Conservation (phyloP, 1,140 invertebrate genomes). For the Drosophila insularis region DNA sequence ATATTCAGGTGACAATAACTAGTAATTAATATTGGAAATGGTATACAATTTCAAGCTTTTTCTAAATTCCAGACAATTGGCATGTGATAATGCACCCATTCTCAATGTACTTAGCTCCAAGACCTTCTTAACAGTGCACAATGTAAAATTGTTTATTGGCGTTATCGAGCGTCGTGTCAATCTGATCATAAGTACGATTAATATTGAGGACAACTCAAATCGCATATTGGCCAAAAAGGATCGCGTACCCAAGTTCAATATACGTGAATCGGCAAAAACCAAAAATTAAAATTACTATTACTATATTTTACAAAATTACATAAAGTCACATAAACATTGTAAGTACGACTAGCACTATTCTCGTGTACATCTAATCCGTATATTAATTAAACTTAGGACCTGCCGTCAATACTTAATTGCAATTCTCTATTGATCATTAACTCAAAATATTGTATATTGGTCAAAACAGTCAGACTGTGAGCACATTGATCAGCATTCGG, state of each 20-base stretch:
- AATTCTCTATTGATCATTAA: slow-evolving; percentile 42
- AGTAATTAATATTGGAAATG: neutral
- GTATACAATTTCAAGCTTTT: neutral
- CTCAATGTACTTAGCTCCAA: slow-evolving; percentile 87
- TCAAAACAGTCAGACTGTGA: slow-evolving; percentile 53
- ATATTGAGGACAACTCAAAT: slow-evolving; percentile 83
- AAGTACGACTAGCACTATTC: neutral
- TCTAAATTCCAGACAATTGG: slow-evolving; percentile 76
- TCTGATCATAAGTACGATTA: slow-evolving; percentile 84
- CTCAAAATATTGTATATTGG: slow-evolving; percentile 63
- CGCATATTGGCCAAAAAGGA: slow-evolving; percentile 80
- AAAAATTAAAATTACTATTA: slow-evolving; percentile 47
- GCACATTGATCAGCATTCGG: slow-evolving; percentile 67
- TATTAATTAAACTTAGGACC: slow-evolving; percentile 33
- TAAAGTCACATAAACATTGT: too few species aligned
- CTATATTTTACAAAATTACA: too few species aligned
- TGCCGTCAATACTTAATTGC: slow-evolving; percentile 17
- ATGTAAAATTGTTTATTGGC: slow-evolving; percentile 89
- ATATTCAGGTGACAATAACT: slow-evolving; percentile 83
- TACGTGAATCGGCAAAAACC: slow-evolving; percentile 75
- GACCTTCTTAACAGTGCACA: slow-evolving; percentile 86
- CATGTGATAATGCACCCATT: slow-evolving; percentile 88
- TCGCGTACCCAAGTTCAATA: slow-evolving; percentile 80
- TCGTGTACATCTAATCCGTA: neutral
- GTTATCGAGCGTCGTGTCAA: slow-evolving; percentile 86